Conservation (phyloP, 2,113 vertebrate species). For the Daubentonia madagascariensis region DNA sequence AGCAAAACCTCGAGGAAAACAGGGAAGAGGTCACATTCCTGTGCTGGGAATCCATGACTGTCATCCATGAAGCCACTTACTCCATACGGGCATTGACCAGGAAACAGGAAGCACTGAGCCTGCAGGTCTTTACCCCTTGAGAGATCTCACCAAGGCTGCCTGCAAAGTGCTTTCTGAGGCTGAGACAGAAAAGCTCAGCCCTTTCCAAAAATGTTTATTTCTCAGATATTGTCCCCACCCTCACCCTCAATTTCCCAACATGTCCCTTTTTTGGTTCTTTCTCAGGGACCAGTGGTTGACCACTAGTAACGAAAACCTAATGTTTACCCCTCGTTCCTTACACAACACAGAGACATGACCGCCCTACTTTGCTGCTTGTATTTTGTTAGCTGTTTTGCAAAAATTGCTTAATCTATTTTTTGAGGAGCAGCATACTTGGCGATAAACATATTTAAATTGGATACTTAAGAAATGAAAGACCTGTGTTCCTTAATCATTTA, state of each 20-base stretch:
- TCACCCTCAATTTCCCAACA: too few species aligned
- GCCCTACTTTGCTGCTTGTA: not conserved
- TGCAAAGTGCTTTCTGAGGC: not conserved
- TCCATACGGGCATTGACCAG: rapidly evolving
- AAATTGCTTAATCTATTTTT: not conserved
- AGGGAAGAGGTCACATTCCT: rapidly evolving
- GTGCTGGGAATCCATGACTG: rapidly evolving
- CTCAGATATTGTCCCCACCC: not conserved
- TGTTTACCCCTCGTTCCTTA: rapidly evolving
- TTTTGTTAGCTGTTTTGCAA: not conserved
- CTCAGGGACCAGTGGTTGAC: not conserved
- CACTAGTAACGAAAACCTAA: rapidly evolving
- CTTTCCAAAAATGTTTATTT: not conserved
- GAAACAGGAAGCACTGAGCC: too few species aligned
- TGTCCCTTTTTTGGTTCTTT: too few species aligned
- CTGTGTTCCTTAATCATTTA: not conserved
- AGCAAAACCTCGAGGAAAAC: not conserved
- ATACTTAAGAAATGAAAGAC: not conserved
- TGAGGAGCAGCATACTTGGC: not conserved
- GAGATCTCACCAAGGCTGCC: rapidly evolving
- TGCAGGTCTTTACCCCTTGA: rapidly evolving
- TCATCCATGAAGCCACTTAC: rapidly evolving
- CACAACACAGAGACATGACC: rapidly evolving
- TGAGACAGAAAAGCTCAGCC: too few species aligned
- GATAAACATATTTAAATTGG: constrained; percentile 29